Evolutionary conservation across 2,888 invertebrate species (phyloP), one percentile per base, ranked within the genome.

Genomic region (Rhamphomyia laevipes): DNA sequence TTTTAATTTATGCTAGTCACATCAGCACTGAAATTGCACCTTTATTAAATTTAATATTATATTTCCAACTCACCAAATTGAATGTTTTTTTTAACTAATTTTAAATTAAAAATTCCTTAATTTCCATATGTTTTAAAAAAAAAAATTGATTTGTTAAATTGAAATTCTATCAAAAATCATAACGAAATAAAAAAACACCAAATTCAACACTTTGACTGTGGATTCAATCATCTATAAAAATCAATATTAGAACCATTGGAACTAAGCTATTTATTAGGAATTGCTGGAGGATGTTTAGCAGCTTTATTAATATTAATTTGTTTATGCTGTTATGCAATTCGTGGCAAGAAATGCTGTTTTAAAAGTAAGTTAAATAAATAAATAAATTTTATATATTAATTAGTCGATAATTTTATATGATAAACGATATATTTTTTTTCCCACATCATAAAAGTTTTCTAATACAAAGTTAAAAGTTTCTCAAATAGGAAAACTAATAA

Each of bases 321-420:
- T 49, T 71, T 73, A 48, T 77, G 77, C 62, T 72, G 78, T 53
- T 79, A 77, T 62, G 75, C 76, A 49, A 70, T 77, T 50, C 72
- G 75, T 53, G 71, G 76, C 48, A 77, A 77, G 63, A 77, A 77
- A 62, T 78, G 77, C 66, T 79, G 78, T 62, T 78, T 78, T 62
- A 75, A 77, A 61, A 73, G 78, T 78, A 68, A 77, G 78, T 74
- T 13, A 3, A 18, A 3, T 9, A 12, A 12, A n/a, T n/a, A n/a
- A n/a, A 15, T 13, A 41, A 4, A n/a, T 41, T 17, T 3, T 40
- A 13, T 30, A 9, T 9, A 5, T 30, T 30, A 30, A 30, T n/a
- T n/a, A n/a, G n/a, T n/a, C n/a, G n/a, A n/a, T n/a, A n/a, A n/a
- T n/a, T n/a, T n/a, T n/a, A n/a, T n/a, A n/a, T n/a, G n/a, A n/a